Percentiles rank a stretch among this genome's conserved stretches.
Conservation (phyloP, 2,113 vertebrate species). For the Anoura caudifer region DNA sequence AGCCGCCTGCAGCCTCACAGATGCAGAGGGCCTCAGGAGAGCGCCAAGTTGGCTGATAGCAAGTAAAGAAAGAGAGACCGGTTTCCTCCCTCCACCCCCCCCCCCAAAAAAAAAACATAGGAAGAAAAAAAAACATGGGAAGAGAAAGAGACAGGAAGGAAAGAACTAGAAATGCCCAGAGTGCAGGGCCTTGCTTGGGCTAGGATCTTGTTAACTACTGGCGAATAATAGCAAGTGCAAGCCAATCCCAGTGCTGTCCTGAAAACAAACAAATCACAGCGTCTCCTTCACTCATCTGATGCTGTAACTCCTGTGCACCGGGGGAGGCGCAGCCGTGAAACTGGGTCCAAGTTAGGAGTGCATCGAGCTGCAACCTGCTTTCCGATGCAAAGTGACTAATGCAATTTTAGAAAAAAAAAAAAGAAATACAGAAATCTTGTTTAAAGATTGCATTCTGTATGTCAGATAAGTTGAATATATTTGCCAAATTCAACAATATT, state of each 20-base stretch:
- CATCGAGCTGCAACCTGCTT: background rate
- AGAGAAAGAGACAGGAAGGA: background rate
- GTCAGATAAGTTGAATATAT: background rate
- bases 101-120: too few relatives aligned
- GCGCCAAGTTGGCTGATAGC: background rate
- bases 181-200: background rate
- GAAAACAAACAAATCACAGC: background rate
- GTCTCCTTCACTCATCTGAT: background rate
- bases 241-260: background rate
- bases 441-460: background rate
- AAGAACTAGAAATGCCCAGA: background rate
- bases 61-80: background rate
- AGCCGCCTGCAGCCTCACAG: rapidly evolving
- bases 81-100: background rate
- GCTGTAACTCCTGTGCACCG: background rate
- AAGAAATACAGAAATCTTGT: background rate
- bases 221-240: background rate
- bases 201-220: background rate
- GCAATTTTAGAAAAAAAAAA: background rate
- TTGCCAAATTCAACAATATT: background rate
- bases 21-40: background rate
- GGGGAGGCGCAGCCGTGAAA: background rate
- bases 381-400: background rate
- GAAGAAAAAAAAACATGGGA: background rate
- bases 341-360: background rate